These are phyloP conservation scores for Furnarius figulus DNA, from an alignment of 2,113 vertebrate species.

Conservation along the genomic window DNA sequence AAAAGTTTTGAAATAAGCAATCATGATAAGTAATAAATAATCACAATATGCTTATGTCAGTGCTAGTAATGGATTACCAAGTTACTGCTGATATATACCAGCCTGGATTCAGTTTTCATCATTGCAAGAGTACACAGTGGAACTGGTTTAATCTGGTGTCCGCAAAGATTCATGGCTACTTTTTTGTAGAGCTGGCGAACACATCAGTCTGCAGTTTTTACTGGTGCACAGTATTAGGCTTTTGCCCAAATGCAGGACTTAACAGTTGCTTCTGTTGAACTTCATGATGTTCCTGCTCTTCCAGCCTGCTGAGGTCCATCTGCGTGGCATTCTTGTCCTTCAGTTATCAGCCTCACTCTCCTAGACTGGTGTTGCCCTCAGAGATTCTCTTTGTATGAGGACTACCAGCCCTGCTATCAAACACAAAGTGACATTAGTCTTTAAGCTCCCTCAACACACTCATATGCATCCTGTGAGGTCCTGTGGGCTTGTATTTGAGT, in stretches of 20 bases:
- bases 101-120: not conserved
- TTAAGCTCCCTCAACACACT: fast-evolving
- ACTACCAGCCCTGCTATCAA: not conserved
- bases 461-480: not conserved
- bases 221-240: not conserved
- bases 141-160: not conserved
- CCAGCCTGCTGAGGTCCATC: not conserved
- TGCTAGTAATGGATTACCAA: not conserved
- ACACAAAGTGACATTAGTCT: not conserved
- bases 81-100: not conserved
- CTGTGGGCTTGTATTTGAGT: not conserved
- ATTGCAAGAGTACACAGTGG: not conserved
- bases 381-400: not conserved
- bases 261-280: not conserved
- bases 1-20: not conserved
- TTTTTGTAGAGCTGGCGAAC: not conserved
- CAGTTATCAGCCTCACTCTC: not conserved
- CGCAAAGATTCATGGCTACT: not conserved
- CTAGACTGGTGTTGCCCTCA: not conserved
- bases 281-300: not conserved
- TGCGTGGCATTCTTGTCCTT: not conserved
- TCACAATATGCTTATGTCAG: not conserved
- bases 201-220: not conserved
- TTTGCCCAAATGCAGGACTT: not conserved
- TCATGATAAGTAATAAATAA: not conserved